These are phyloP conservation scores for Natator depressus DNA, from an alignment of 2,113 vertebrate genomes.

Conservation along the genomic window DNA sequence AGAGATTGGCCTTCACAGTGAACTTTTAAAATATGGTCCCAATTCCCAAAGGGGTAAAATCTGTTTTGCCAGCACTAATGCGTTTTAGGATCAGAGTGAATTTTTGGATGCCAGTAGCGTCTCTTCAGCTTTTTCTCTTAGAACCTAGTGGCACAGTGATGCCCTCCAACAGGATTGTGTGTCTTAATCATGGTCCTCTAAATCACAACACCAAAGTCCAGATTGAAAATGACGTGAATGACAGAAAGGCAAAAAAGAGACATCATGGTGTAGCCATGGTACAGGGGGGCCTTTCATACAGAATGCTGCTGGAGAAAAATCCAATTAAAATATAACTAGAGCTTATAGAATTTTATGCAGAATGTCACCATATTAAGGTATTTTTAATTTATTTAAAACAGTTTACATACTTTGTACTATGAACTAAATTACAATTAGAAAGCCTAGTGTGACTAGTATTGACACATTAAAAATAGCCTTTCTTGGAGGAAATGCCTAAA, in stretches of 20 bases:
- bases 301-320: neutral
- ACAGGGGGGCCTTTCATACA: neutral
- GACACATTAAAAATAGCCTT: neutral
- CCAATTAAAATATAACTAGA: conserved; percentile 3
- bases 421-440: neutral
- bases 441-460: neutral
- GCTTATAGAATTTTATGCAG: neutral
- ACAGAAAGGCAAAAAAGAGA: neutral
- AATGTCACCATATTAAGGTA: neutral
- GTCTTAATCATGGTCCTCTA: neutral
- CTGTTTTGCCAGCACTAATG: neutral
- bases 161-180: neutral
- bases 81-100: neutral
- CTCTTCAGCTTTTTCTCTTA: neutral
- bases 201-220: neutral
- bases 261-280: neutral
- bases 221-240: neutral
- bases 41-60: neutral
- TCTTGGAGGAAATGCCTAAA: neutral
- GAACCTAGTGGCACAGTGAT: neutral
- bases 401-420: rapidly evolving
- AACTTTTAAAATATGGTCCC: neutral
- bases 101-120: neutral
- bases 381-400: neutral
- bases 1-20: conserved; percentile 11